Base-by-base conservation (phyloP, 2,113 vertebrate genomes). In the Cacatua alba region DNA sequence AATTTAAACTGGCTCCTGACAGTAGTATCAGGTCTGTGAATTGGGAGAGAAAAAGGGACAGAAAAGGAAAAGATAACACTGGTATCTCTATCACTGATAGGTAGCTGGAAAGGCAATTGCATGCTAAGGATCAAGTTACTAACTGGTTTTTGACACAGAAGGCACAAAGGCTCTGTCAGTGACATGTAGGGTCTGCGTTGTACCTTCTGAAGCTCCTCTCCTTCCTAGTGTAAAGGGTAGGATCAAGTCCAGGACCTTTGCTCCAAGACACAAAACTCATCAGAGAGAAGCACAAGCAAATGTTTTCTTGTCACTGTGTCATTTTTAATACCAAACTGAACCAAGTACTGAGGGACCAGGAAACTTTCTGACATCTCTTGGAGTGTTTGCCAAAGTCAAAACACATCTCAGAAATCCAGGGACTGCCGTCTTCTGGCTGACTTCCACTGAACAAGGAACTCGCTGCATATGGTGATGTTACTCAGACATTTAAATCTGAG, bases 301-400 rank as follows among this genome's bases (percentile, higher is more conserved):
- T 41, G 68, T 88, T 88, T 67, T 52, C 81, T 79, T 89, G 65
- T 83, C 86, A 63, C 80, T 37, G 2, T 53, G 71, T 59, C 8
- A 33, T 86, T 89, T 82, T 80, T 64, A 67, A 92, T 68, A 86
- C 43, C 91, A 31, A 92, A 91, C 48, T 13, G 19, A 75, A 67
- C 39, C 10, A 26, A 55, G 70, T 10, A 14, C 57, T 55, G 15
- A 0, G 51, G 65, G 77, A 59, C 43, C 52, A 35, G 83, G 69
- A 89, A 85, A 44, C 51, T 62, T 88, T 49, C 55, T 95, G 75
- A 89, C 24, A 60, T 33, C 62, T 48, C 91, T 37, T 60, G 9
- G 5, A 21, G 63, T 2, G 2, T 60, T 63, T 75, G 89, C 77
- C 82, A 75, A 41, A 83, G 77, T 31, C 17, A 37, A 53, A 35